Evolutionary conservation across 1,140 invertebrate genomes (phyloP), one percentile per base, ranked within the genome.

Genomic region (Pectinophora gossypiella): DNA sequence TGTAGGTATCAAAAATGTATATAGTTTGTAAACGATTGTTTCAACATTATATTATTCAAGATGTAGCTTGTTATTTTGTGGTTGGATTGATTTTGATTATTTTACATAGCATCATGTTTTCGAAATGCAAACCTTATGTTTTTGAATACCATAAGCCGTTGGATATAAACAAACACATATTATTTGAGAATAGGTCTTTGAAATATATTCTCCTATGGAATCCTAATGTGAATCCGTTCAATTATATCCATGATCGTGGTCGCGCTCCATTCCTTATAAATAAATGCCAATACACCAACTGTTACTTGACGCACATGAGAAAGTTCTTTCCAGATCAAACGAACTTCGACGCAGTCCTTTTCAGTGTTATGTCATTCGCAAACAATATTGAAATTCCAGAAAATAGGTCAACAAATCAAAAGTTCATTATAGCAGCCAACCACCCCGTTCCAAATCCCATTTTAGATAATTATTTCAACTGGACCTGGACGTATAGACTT

Each of bases 281-380:
- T 16, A 79, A 81, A 21, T 84, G 77, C 40, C 58, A 61, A 0
- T 61, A 69, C 35, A 52, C 44, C 9, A 84, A 84, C 35, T 84
- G 77, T 35, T 77, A 62, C 32, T 16, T 81, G 1, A 75, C 76
- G 3, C 68, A 47, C 18, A 57, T 75, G 16, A 76, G 61, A 49
- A 55, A 45, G 21, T 27, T 76, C 0, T 51, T 84, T 2, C 10
- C 42, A 5, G 72, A 81, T 53, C 12, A 64, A 3, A 66, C 67
- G 51, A 47, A 73, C 49, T 81, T 66, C 32, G 74, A 84, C 32
- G 80, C 72, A 0, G 73, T 84, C 3, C n/a, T 81, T 2, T 81
- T 81, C 46, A 69, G 77, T 16, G 71, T 73, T 0, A 49, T 66
- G 70, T 50, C 57, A 59, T 36, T 81, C 68, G 74, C 71, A 77